A percentile compares a stretch with the other conserved stretches of the same genome.
These are phyloP conservation scores for Tenualosa thibaudeaui DNA, from an alignment of 2,797 vertebrate genomes.

Conservation along the genomic window DNA sequence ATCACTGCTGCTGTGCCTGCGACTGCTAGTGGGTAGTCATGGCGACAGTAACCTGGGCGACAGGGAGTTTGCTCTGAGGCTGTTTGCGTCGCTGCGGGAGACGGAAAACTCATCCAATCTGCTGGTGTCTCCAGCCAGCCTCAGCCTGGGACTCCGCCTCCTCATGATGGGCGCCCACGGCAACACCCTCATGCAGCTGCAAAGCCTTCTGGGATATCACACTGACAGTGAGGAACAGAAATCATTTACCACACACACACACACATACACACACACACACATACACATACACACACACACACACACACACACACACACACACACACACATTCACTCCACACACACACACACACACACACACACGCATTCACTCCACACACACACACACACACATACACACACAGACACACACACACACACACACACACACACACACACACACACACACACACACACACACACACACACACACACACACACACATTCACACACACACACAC, in stretches of 20 bases:
- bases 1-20: conserved; percentile 69
- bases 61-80: conserved; percentile 75
- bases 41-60: conserved; percentile 65
- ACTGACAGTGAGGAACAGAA: conserved; percentile 72
- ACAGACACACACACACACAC: too few relatives aligned
- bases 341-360: too few relatives aligned
- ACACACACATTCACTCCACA: not conserved
- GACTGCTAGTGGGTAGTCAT: conserved; percentile 61
- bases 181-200: conserved; percentile 80
- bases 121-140: conserved; percentile 80
- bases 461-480: not conserved
- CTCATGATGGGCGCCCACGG: conserved; percentile 85
- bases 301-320: not conserved
- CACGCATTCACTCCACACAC: too few relatives aligned
- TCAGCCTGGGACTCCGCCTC: conserved; percentile 81
- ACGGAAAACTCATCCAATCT: conserved; percentile 78
- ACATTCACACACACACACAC: not conserved
- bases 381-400: too few relatives aligned
- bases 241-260: not conserved
- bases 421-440: not conserved
- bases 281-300: not conserved
- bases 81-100: conserved; percentile 71
- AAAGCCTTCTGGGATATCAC: conserved; percentile 73
- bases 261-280: not conserved
- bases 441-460: too few relatives aligned